Evolutionary conservation across 2,797 vertebrate genomes (phyloP).

Genomic region (Emydoidea blandingii): DNA sequence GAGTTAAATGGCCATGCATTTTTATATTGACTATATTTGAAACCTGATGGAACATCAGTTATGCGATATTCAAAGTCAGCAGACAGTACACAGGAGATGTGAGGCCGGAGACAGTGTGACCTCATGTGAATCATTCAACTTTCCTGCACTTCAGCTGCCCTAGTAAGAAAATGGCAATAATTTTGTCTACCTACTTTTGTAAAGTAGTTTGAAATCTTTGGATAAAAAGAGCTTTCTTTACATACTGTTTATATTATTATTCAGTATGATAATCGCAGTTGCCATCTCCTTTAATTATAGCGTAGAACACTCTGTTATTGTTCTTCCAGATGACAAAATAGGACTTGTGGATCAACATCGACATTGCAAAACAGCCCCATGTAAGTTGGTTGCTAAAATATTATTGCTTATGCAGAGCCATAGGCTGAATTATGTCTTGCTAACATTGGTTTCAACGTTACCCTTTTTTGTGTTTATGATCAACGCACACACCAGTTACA

Average conservation of each 20-base stretch:
- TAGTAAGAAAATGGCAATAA: neutral
- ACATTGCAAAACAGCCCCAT: neutral
- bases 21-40: neutral
- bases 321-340: neutral
- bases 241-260: neutral
- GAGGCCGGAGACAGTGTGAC: neutral
- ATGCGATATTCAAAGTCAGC: neutral
- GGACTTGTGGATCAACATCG: neutral
- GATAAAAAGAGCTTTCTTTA: neutral
- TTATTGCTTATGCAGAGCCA: neutral
- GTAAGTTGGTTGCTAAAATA: neutral
- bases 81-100: neutral
- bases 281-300: neutral
- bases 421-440: neutral
- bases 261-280: neutral
- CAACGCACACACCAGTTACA: neutral
- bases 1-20: neutral
- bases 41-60: neutral
- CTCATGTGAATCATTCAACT: neutral
- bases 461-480: neutral
- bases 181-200: neutral
- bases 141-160: neutral
- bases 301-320: neutral
- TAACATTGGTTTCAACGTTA: neutral
- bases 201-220: neutral